phyloP scores from a whole-genome alignment of 2,888 invertebrate genomes.

The Phlogophora meticulosa region DNA sequence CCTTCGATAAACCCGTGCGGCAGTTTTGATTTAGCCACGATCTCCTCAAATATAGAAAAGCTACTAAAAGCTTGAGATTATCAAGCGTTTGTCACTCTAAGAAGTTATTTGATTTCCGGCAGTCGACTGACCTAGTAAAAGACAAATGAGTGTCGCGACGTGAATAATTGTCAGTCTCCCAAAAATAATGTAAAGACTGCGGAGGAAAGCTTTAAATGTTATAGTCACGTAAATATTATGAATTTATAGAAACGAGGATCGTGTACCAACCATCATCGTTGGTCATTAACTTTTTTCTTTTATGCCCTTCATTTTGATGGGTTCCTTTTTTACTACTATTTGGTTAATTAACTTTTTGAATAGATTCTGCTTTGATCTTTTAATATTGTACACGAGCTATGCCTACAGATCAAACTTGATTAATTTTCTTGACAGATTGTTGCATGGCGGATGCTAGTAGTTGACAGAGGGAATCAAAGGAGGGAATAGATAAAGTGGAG shows the following conservation, averaged over 20 bases:
- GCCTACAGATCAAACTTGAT: conserved; percentile 8
- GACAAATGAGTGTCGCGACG: conserved; percentile 23
- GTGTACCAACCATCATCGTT: conserved; percentile 11
- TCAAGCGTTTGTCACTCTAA: neutral
- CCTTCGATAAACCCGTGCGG: no score
- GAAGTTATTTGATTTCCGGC: conserved; percentile 13
- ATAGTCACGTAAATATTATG: conserved; percentile 40
- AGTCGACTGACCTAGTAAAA: neutral
- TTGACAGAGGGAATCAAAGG: conserved; percentile 18
- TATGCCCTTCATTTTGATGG: conserved; percentile 35
- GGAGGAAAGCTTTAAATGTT: conserved; percentile 9
- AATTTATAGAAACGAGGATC: conserved; percentile 37
- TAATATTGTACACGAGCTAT: conserved; percentile 17
- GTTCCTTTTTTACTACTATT: conserved; percentile 44
- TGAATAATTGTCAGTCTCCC: conserved; percentile 29
- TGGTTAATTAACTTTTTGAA: conserved; percentile 43
- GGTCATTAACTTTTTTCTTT: conserved; percentile 47
- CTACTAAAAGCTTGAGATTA: neutral
- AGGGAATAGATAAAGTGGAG: conserved; percentile 16
- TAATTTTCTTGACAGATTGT: conserved; percentile 21
- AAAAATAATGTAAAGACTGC: conserved; percentile 9
- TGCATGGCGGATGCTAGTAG: conserved; percentile 41
- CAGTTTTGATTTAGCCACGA: no score
- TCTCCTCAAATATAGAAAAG: no score
- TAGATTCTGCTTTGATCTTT: conserved; percentile 16